A percentile compares a stretch with the other conserved stretches of the same genome.
Evolutionary conservation across 2,797 vertebrate genomes (phyloP).

Genomic region (Siniperca undulata): DNA sequence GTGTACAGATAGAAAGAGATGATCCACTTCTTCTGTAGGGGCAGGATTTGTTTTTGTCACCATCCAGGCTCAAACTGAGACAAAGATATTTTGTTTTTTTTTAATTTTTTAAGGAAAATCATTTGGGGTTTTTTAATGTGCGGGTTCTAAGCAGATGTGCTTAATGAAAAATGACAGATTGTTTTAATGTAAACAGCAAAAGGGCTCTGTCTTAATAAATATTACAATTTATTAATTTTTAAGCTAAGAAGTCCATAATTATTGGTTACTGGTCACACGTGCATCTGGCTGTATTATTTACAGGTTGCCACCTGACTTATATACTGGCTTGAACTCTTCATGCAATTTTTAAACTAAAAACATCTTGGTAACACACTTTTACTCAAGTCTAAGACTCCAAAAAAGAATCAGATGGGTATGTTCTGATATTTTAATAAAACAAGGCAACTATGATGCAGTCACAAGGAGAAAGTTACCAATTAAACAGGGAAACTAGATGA

Average conservation of each 20-base stretch:
- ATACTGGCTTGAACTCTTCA: background rate
- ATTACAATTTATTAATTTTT: background rate
- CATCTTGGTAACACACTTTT: conserved; percentile 11
- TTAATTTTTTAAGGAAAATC: background rate
- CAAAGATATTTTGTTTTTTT: background rate
- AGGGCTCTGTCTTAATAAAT: background rate
- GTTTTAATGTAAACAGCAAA: background rate
- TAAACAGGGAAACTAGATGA: conserved; percentile 27
- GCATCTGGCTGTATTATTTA: background rate
- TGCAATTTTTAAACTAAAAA: conserved; percentile 4
- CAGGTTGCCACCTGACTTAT: background rate
- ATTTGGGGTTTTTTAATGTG: background rate
- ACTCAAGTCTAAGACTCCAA: conserved; percentile 15
- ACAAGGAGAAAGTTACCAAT: conserved; percentile 8
- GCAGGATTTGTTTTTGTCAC: background rate
- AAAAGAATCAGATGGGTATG: conserved; percentile 8
- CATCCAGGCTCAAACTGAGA: background rate
- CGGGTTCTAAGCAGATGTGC: background rate
- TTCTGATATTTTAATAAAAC: conserved; percentile 42
- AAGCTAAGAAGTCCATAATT: background rate
- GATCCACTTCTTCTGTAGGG: background rate
- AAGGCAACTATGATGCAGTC: conserved; percentile 15
- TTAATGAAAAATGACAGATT: background rate
- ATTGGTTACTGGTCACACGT: background rate
- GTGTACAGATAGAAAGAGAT: background rate